phyloP scores from a whole-genome alignment of 2,113 vertebrate species.

The Hemicordylus capensis region DNA sequence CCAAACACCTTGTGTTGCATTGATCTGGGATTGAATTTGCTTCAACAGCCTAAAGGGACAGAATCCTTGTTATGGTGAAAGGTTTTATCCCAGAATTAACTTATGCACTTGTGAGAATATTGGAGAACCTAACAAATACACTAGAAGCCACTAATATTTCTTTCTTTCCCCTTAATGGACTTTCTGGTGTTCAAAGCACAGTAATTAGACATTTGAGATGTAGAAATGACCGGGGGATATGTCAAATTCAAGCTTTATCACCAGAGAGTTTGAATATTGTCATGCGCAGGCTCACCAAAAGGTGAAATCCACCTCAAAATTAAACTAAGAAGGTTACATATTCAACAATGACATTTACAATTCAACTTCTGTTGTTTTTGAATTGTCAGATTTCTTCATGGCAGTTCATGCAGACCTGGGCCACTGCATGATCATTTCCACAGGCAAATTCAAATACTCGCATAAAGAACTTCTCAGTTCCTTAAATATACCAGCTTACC shows the following conservation, averaged over 20 bases:
- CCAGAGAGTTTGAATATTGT: background rate
- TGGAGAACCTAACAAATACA: background rate
- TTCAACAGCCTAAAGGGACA: background rate
- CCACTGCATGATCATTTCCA: background rate
- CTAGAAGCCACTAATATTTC: background rate
- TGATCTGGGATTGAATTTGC: background rate
- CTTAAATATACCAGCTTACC: background rate
- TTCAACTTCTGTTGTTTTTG: background rate
- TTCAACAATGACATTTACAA: background rate
- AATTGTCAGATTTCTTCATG: background rate
- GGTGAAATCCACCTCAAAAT: background rate
- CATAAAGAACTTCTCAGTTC: background rate
- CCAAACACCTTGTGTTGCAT: background rate
- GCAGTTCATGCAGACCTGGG: background rate
- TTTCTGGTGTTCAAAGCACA: background rate
- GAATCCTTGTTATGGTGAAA: background rate
- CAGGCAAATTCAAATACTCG: background rate
- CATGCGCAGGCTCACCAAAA: background rate
- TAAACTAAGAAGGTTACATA: background rate
- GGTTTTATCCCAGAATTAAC: fast-evolving
- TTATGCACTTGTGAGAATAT: background rate
- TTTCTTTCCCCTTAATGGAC: background rate
- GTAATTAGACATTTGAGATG: background rate
- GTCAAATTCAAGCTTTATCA: background rate
- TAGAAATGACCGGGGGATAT: background rate